Evolutionary conservation across 2,113 vertebrate species (phyloP), one percentile per base, ranked within the genome.

Genomic region (Abramis brama): DNA sequence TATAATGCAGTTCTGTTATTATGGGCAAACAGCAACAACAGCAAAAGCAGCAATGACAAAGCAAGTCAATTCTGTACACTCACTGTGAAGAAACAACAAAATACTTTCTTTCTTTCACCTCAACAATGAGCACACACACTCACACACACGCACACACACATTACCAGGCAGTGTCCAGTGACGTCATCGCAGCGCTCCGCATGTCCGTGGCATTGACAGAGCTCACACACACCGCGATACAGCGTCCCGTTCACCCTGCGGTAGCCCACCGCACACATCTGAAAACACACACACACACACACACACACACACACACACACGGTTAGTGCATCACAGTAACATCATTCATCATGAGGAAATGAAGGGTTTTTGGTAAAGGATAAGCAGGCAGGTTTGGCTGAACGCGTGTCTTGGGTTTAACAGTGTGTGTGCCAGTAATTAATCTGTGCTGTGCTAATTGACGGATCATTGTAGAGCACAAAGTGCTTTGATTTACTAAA

Each of bases 81-180:
- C 30, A 25, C 39, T 21, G 5, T 64, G 59, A 6, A 25, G 3
- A 64, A 64, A 27, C 5, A 66, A 66, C 62, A 17, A 66, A 30
- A 66, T 15, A 30, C 62, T 0, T 5, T 66, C 60, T 15, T 27
- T 64, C 60, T 15, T 27, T 64, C 27, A 15, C 27, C 62, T 17
- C 0, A 66, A 17, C 15, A 30, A 15, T 52, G 50, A 17, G 13
- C 45, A 70, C 80, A 82, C 17, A 71, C 15, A 52, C n/a, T 0
- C 30, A 30, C 30, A 33, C 33, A 55, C 75, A 77, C 75, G 60
- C 76, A 59, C 55, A 79, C 77, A 39, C 21, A 68, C 17, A 91
- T 95, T 93, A 97, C 96, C 94, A 95, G 79, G 71, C 97, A 97
- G 19, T 93, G 88, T 71, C 94, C 96, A 0, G 95, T 96, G 86